A percentile compares a stretch with the other conserved stretches of the same genome.
phyloP scores from a whole-genome alignment of 2,888 invertebrate genomes.

The Leptothorax acervorum region DNA sequence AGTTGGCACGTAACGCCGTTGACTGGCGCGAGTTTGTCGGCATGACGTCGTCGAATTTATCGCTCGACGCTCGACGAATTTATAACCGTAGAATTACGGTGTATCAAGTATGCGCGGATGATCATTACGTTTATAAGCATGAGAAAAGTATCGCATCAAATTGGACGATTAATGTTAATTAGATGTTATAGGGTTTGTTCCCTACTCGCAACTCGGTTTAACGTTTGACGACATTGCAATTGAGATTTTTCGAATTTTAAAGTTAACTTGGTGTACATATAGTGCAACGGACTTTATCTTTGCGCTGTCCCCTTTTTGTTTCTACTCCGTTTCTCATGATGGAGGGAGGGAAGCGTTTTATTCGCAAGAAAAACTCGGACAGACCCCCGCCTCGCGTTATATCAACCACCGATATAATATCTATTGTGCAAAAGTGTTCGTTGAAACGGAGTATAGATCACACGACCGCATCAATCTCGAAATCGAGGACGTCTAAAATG shows the following conservation, averaged over 20 bases:
- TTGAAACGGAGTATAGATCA: constrained; percentile 18
- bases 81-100: constrained; percentile 48
- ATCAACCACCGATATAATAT: not conserved
- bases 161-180: constrained; percentile 40
- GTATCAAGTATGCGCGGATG: not conserved
- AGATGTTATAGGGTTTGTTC: not conserved
- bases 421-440: constrained; percentile 29
- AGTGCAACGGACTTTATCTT: not conserved
- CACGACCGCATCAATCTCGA: constrained; percentile 32
- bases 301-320: not conserved
- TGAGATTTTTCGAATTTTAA: not conserved
- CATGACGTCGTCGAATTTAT: constrained; percentile 62
- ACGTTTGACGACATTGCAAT: not conserved
- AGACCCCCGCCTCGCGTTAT: not conserved
- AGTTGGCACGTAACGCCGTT: constrained; percentile 62
- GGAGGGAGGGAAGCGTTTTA: not conserved
- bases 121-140: constrained; percentile 35
- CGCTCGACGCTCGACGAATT: constrained; percentile 58
- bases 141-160: constrained; percentile 18
- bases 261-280: not conserved
- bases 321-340: not conserved
- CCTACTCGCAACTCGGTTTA: not conserved
- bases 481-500: constrained; percentile 38
- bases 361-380: constrained; percentile 4
- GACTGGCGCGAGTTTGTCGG: constrained; percentile 65